Percentiles rank a stretch among this genome's conserved stretches.
These are phyloP conservation scores for Plestiodon gilberti DNA, from an alignment of 2,113 vertebrate species.

Conservation along the genomic window DNA sequence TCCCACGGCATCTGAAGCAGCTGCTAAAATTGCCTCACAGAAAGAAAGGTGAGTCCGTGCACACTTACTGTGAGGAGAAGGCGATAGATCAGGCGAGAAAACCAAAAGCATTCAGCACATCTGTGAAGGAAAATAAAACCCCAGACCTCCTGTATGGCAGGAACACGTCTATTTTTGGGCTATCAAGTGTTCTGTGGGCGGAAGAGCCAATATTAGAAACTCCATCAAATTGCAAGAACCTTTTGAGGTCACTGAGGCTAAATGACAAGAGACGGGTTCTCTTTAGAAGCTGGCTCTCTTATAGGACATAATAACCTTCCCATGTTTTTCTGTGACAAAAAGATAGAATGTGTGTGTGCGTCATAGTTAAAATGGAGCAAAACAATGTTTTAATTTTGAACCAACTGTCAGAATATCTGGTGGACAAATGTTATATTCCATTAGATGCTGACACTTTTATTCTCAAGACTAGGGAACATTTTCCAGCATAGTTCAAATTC, in stretches of 20 bases:
- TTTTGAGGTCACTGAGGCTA: slow-evolving; percentile 12
- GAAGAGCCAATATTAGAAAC: slow-evolving; percentile 6
- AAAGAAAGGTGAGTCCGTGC: slow-evolving; percentile 4
- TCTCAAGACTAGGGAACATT: background rate
- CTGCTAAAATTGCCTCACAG: background rate
- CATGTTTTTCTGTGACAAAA: background rate
- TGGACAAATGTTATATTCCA: background rate
- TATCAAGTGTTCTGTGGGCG: background rate
- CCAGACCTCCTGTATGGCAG: background rate
- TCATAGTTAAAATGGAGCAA: background rate
- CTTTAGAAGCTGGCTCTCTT: background rate
- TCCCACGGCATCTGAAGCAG: background rate
- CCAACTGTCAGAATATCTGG: background rate
- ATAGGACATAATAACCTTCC: background rate
- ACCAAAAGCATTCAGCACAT: slow-evolving; percentile 2
- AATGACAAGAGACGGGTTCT: background rate
- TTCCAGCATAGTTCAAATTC: background rate
- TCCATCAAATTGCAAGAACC: slow-evolving; percentile 10
- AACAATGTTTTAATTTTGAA: background rate
- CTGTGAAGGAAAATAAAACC: slow-evolving; percentile 12
- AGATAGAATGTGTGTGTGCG: background rate
- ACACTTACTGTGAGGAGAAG: background rate
- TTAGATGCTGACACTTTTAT: background rate
- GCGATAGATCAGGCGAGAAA: slow-evolving; percentile 20
- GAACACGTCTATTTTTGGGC: slow-evolving; percentile 11